These are phyloP conservation scores for Lepilemur septentrionalis DNA, from an alignment of 2,797 vertebrate species.

Conservation along the genomic window DNA sequence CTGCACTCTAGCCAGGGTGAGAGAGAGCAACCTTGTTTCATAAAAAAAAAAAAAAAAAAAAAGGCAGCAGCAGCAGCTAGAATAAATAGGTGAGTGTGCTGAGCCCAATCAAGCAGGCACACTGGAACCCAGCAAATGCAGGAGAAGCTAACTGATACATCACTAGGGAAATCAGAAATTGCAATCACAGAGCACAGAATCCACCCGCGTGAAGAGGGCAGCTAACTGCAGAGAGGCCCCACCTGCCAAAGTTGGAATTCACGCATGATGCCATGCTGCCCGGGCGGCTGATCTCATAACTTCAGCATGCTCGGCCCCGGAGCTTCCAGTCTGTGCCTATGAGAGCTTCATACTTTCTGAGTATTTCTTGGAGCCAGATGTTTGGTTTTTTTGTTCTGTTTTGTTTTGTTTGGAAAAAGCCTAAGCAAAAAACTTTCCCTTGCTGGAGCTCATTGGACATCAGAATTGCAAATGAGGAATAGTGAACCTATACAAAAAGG, in stretches of 20 bases:
- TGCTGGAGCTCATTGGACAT: background rate
- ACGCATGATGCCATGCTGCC: background rate
- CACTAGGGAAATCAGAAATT: background rate
- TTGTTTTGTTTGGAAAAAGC: background rate
- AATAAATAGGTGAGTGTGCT: background rate
- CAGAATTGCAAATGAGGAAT: background rate
- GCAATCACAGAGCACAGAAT: background rate
- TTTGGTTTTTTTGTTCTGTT: background rate
- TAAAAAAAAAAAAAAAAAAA: no score
- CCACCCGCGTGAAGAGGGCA: background rate
- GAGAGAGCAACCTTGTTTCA: no score
- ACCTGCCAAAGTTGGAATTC: accelerated
- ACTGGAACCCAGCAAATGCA: background rate
- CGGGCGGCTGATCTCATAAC: background rate
- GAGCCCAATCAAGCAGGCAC: background rate
- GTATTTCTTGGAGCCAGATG: background rate
- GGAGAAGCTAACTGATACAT: background rate
- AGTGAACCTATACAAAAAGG: background rate
- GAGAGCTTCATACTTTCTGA: background rate
- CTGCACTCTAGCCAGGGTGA: background rate
- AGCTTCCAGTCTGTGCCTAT: background rate
- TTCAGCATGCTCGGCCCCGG: background rate
- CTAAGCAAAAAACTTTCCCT: background rate
- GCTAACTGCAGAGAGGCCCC: background rate
- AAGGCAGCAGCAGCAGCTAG: background rate